These are phyloP conservation scores for Trachymyrmex cornetzi DNA, from an alignment of 1,140 invertebrate genomes.

Conservation along the genomic window DNA sequence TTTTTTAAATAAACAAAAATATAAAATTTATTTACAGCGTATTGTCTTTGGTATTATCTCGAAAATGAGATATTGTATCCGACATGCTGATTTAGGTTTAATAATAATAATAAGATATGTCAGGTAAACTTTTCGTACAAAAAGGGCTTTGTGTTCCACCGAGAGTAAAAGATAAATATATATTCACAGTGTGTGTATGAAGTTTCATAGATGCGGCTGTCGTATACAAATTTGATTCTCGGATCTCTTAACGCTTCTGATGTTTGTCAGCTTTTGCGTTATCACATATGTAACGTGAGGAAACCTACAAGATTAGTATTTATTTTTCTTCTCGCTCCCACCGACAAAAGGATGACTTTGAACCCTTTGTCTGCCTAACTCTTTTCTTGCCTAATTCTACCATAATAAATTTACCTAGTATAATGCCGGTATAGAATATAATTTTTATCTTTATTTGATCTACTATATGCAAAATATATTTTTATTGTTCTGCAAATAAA, in stretches of 20 bases:
- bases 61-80: background rate
- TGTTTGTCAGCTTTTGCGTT: slow-evolving; percentile 45
- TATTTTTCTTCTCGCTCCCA: slow-evolving; percentile 7
- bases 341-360: background rate
- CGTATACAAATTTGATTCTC: slow-evolving; percentile 41
- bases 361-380: background rate
- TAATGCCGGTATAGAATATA: background rate
- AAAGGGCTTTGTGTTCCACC: slow-evolving; percentile 1
- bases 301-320: slow-evolving; percentile 17
- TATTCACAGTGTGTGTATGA: background rate
- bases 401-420: background rate
- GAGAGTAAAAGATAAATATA: slow-evolving; percentile 17
- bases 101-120: background rate
- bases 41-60: background rate
- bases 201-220: slow-evolving; percentile 16
- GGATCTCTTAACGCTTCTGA: slow-evolving; percentile 7
- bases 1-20: background rate
- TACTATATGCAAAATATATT: background rate
- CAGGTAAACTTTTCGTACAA: background rate
- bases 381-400: background rate
- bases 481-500: background rate
- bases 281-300: background rate
- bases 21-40: background rate
- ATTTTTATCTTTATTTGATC: background rate
- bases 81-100: background rate